Evolutionary conservation across 2,888 invertebrate species (phyloP).

Genomic region (Calliphora vomitoria): DNA sequence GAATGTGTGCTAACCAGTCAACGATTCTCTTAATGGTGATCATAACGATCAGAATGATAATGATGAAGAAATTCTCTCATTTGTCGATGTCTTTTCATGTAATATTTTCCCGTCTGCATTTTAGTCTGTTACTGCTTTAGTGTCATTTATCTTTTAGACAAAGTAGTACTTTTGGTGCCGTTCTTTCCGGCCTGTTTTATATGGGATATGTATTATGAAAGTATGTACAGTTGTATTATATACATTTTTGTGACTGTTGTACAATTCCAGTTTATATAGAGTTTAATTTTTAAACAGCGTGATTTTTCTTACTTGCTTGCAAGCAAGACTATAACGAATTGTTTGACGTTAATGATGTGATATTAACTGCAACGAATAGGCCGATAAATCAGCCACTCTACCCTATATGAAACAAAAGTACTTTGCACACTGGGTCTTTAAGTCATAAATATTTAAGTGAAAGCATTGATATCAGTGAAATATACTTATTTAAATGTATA

Average conservation of each 20-base stretch:
- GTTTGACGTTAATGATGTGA: conserved; percentile 27
- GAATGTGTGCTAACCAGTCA: conserved; percentile 25
- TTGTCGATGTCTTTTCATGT: conserved; percentile 15
- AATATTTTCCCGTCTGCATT: conserved; percentile 12
- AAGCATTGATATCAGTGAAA: not conserved
- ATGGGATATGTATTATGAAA: too few species aligned
- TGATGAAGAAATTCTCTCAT: conserved; percentile 13
- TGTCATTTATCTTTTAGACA: conserved; percentile 13
- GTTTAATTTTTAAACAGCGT: conserved; percentile 15
- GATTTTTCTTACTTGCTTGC: conserved; percentile 25
- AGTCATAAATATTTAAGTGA: not conserved
- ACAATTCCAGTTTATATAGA: not conserved
- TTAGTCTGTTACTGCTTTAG: conserved; percentile 1
- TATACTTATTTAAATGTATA: too few species aligned
- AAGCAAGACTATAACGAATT: conserved; percentile 41
- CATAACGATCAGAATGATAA: conserved; percentile 15
- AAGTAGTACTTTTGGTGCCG: conserved; percentile 24
- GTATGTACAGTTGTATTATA: too few species aligned
- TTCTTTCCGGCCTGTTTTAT: conserved; percentile 22
- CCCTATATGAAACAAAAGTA: not conserved
- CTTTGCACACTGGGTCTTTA: not conserved
- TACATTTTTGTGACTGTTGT: not conserved
- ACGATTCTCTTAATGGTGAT: conserved; percentile 15
- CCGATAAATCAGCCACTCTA: conserved; percentile 6
- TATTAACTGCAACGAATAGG: conserved; percentile 45